These are phyloP conservation scores for Drosophila mojavensis DNA, from an alignment of 1,140 invertebrate genomes.

Conservation along the genomic window DNA sequence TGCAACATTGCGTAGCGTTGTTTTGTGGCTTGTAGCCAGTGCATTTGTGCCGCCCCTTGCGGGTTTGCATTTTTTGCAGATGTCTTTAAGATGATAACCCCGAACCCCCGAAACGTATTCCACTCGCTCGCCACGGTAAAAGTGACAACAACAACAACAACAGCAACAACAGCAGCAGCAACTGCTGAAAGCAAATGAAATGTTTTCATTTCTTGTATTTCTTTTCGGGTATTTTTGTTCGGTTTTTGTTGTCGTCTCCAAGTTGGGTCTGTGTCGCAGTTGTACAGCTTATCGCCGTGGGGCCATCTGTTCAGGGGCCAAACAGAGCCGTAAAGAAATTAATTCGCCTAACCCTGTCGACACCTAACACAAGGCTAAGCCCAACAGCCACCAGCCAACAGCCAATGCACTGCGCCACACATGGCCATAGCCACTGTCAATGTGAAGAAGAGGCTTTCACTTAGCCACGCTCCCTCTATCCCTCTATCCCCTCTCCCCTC, in stretches of 20 bases:
- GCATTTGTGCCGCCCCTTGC: conserved; percentile 6
- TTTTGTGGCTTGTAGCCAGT: neutral
- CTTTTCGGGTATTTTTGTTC: neutral
- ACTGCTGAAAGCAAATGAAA: conserved; percentile 36
- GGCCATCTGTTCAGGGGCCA: conserved; percentile 58
- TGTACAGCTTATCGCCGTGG: conserved; percentile 51
- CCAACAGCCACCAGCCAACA: conserved; percentile 13
- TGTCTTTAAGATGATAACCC: conserved; percentile 65
- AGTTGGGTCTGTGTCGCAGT: conserved; percentile 20
- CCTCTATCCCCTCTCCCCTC: neutral
- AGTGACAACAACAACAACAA: conserved; percentile 44
- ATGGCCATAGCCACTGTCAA: conserved; percentile 22
- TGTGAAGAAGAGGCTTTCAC: conserved; percentile 50
- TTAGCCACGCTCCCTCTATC: conserved; percentile 6
- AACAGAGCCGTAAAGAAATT: conserved; percentile 73
- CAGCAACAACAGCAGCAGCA: conserved; percentile 28
- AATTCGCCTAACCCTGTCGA: conserved; percentile 80
- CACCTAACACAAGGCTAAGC: conserved; percentile 64
- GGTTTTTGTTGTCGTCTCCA: neutral
- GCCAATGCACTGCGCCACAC: conserved; percentile 10
- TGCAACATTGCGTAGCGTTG: conserved; percentile 35
- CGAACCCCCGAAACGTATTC: conserved; percentile 30
- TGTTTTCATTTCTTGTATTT: conserved; percentile 22
- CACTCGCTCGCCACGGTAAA: conserved; percentile 38
- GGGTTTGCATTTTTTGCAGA: conserved; percentile 70